These are phyloP conservation scores for Felis catus DNA, from an alignment of 2,113 vertebrate genomes.

Conservation along the genomic window DNA sequence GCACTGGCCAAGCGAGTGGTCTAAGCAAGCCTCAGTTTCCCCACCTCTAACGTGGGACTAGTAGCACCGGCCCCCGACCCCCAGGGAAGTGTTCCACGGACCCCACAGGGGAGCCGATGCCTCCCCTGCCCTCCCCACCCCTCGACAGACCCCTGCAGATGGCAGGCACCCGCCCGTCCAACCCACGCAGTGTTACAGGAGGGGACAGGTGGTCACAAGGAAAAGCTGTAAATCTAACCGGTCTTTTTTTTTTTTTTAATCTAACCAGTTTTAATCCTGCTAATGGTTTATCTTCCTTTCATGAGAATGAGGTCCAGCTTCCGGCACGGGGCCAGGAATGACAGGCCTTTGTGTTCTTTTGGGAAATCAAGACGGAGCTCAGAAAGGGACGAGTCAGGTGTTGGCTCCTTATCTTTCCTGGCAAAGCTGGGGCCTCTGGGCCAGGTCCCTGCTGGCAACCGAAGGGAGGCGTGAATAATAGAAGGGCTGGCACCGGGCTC, in stretches of 20 bases:
- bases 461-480: constrained; percentile 52
- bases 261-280: constrained; percentile 70
- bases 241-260: background rate
- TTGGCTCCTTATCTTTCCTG: constrained; percentile 65
- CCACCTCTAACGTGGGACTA: rapidly evolving
- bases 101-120: rapidly evolving
- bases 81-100: rapidly evolving
- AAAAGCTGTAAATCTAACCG: constrained; percentile 72
- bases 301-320: constrained; percentile 73
- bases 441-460: constrained; percentile 43
- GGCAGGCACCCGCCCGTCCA: background rate
- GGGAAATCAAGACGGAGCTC: background rate
- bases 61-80: rapidly evolving
- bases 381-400: background rate
- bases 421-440: constrained; percentile 17
- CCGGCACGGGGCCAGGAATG: constrained; percentile 43
- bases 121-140: rapidly evolving
- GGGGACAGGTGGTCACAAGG: constrained; percentile 76
- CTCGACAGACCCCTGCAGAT: background rate
- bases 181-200: background rate
- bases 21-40: background rate
- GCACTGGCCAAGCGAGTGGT: background rate
- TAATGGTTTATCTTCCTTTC: constrained; percentile 78
- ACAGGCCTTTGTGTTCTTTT: constrained; percentile 42
- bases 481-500: constrained; percentile 21